Conservation (phyloP, 2,888 invertebrate species). For the Euproctis similis region DNA sequence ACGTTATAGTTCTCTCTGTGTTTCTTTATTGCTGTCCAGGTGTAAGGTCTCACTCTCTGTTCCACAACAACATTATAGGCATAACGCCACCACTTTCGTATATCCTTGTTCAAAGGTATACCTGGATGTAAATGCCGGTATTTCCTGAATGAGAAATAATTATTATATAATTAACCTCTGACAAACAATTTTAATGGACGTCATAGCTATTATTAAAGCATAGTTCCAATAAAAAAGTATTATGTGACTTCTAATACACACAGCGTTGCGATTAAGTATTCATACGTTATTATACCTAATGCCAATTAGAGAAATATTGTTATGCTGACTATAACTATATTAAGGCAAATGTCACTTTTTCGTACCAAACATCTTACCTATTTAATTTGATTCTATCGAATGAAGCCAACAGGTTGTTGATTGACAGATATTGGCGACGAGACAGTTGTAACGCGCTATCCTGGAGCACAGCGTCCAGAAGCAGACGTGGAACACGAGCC, state of each 20-base stretch:
- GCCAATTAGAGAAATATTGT: too few species aligned
- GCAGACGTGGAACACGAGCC: conserved; percentile 77
- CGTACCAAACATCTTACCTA: conserved; percentile 65
- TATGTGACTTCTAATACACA: too few species aligned
- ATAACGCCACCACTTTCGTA: conserved; percentile 85
- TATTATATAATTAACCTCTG: too few species aligned
- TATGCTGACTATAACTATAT: too few species aligned
- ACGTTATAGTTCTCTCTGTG: conserved; percentile 81
- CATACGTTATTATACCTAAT: too few species aligned
- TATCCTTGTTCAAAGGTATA: conserved; percentile 73
- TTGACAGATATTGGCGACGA: conserved; percentile 81
- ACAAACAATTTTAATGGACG: too few species aligned
- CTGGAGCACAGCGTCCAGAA: conserved; percentile 81
- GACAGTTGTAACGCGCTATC: conserved; percentile 85
- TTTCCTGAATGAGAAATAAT: conserved; percentile 60
- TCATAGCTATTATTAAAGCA: too few species aligned
- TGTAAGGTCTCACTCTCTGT: conserved; percentile 82
- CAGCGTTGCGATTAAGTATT: too few species aligned
- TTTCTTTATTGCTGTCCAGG: conserved; percentile 81
- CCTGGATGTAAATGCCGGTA: conserved; percentile 79
- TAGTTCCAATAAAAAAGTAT: too few species aligned
- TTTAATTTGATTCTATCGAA: conserved; percentile 80
- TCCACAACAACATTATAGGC: conserved; percentile 82
- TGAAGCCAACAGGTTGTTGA: conserved; percentile 72
- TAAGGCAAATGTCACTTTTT: too few species aligned